phyloP scores from a whole-genome alignment of 2,888 invertebrate genomes.

The Nymphalis c-album region DNA sequence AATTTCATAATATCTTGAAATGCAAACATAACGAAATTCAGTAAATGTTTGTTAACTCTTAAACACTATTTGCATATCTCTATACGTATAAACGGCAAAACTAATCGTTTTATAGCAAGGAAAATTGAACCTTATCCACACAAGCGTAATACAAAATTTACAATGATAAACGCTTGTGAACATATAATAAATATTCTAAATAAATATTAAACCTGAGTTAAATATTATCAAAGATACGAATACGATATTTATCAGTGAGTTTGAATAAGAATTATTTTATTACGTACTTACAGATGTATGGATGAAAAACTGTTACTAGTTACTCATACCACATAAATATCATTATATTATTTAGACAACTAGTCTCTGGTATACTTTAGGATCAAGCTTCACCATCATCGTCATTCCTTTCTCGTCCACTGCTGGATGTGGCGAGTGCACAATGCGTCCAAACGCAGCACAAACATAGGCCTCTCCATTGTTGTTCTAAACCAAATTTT shows the following conservation, averaged over 20 bases:
- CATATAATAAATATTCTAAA: neutral
- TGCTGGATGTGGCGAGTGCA: too few species aligned
- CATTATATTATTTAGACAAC: too few species aligned
- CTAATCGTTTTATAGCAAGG: neutral
- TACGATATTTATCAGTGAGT: neutral
- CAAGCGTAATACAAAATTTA: neutral
- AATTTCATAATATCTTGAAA: too few species aligned
- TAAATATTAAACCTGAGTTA: neutral
- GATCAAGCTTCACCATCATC: too few species aligned
- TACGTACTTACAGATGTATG: neutral
- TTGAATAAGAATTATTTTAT: neutral
- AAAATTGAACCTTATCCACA: neutral
- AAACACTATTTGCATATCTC: too few species aligned
- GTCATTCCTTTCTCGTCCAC: too few species aligned
- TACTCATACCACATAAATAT: too few species aligned
- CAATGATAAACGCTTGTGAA: neutral
- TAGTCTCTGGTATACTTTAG: too few species aligned
- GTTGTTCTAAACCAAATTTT: too few species aligned
- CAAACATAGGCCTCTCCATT: too few species aligned
- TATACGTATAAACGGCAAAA: constrained; percentile 24
- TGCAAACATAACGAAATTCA: neutral
- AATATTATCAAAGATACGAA: constrained; percentile 2
- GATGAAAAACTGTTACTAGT: neutral
- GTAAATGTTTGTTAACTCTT: neutral
- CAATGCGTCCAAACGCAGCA: too few species aligned